Evolutionary conservation across 2,113 vertebrate species (phyloP), one percentile per base, ranked within the genome.

Genomic region (Stictonetta naevosa): DNA sequence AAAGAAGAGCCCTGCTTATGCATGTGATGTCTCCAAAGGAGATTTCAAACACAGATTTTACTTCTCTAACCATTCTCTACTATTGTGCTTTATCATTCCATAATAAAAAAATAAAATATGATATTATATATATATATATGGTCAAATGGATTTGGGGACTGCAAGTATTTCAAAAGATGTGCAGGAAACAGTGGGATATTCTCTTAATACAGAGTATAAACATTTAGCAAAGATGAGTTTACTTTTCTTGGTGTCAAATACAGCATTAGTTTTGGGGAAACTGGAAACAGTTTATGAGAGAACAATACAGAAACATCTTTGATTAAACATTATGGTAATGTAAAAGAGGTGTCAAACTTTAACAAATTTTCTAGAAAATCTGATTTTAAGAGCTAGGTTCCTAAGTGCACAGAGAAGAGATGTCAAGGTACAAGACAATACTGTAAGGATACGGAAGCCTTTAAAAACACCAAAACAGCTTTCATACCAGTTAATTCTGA

Each of bases 221-320:
- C 28, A 85, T 82, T 88, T 93, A 67, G 52, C 36, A 84, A 90
- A 94, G 44, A 68, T 31, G 23, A 74, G 12, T 19, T 74, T 77
- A 52, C 21, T 89, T 90, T 91, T 90, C 74, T 94, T 96, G 78
- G 82, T 75, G 94, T 63, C 5, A 86, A 88, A 73, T 56, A 29
- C 12, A 83, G 59, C 63, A 74, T 36, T 50, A 67, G 6, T 73
- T 76, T 89, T 82, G 55, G 85, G 31, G 34, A 94, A 94, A 92
- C 3, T 58, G 11, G 36, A 90, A 90, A 62, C 3, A 40, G 64
- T 76, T 92, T 89, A 58, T 40, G 59, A 80, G 48, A 60, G 33
- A 88, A 83, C 8, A 8, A 34, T 68, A 8, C 25, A 18, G 74
- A 86, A 91, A 68, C 6, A 25, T 82, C 68, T 58, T 55, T 74